Evolutionary conservation across 2,888 invertebrate species (phyloP).

Genomic region (Eumacrocentrus americanus): DNA sequence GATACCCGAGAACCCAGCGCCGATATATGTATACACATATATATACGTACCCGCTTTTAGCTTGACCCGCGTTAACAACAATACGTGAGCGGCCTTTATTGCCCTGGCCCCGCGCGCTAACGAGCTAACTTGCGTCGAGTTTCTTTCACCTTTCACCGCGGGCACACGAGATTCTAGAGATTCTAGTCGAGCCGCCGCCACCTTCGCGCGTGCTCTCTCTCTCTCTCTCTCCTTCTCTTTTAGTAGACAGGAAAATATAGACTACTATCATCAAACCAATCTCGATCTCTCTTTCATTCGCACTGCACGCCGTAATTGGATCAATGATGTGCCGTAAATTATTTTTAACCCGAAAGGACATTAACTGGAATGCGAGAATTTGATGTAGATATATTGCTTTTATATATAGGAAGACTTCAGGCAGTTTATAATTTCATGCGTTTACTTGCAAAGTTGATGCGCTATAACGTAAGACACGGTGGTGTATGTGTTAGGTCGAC

Average conservation of each 20-base stretch:
- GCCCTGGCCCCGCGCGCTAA: constrained; percentile 41
- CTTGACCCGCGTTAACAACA: constrained; percentile 44
- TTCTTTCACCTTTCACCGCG: constrained; percentile 37
- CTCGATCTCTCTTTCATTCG: constrained; percentile 17
- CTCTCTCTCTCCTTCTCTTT: background rate
- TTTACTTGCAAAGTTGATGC: background rate
- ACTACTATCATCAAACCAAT: constrained; percentile 16
- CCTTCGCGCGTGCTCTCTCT: constrained; percentile 18
- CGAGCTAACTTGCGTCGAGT: constrained; percentile 39
- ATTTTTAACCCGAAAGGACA: constrained; percentile 19
- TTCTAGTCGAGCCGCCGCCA: constrained; percentile 24
- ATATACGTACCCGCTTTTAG: constrained; percentile 41
- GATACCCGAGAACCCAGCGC: constrained; percentile 25
- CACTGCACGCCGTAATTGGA: constrained; percentile 1
- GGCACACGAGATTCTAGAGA: constrained; percentile 29
- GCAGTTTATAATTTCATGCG: no score
- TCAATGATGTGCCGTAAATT: constrained; percentile 12
- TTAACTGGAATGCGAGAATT: constrained; percentile 7
- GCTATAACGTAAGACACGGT: no score
- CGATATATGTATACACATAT: constrained; percentile 17
- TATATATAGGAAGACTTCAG: no score
- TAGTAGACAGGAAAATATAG: constrained; percentile 15
- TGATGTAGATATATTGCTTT: constrained; percentile 5
- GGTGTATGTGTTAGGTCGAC: background rate
- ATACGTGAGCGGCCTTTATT: constrained; percentile 43